Conservation (phyloP, 2,888 invertebrate genomes). For the Escarpia spicata region DNA sequence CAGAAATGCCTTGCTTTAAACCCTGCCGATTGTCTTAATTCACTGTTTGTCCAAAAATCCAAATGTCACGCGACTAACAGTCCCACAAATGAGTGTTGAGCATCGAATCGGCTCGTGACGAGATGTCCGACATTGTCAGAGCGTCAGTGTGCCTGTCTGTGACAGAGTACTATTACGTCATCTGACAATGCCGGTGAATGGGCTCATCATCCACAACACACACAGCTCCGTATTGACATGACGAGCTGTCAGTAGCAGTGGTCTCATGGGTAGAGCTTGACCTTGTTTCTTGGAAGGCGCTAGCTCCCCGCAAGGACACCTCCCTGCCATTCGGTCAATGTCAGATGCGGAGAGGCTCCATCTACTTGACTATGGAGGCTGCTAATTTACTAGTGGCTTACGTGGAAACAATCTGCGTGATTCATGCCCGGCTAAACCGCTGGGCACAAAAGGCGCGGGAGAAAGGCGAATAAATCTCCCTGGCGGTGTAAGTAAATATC, state of each 20-base stretch:
- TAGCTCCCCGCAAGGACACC: not conserved
- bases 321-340: not conserved
- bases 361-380: not conserved
- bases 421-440: slow-evolving; percentile 12
- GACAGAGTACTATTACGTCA: not conserved
- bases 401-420: not conserved
- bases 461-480: not conserved
- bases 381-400: slow-evolving; percentile 12
- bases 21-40: not conserved
- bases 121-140: not conserved
- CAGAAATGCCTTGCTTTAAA: not conserved
- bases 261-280: not conserved
- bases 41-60: not conserved
- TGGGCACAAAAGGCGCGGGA: not conserved
- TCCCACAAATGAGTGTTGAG: not conserved
- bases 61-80: not conserved
- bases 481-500: not conserved
- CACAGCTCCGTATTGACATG: not conserved
- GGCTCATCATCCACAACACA: not conserved
- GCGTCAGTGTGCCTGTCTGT: not conserved
- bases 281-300: not conserved
- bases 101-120: not conserved
- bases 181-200: not conserved
- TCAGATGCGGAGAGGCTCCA: not conserved
- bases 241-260: not conserved